Evolutionary conservation across 1,140 invertebrate species (phyloP).

Genomic region (Drosophila grimshawi): DNA sequence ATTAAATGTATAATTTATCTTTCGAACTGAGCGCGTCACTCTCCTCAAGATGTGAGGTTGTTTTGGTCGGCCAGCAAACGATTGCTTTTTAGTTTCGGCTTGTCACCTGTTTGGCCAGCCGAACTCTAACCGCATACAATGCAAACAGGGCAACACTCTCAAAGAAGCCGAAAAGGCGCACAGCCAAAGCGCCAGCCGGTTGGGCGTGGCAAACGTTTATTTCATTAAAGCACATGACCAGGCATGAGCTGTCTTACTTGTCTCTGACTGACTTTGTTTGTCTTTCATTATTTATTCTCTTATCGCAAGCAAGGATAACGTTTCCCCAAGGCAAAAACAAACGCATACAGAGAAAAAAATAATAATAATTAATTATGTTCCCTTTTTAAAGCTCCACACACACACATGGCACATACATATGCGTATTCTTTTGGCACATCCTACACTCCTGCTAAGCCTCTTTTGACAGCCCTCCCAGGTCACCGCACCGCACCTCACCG

Average conservation of each 20-base stretch:
- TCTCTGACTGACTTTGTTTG: slow-evolving; percentile 71
- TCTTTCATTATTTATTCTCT: slow-evolving; percentile 80
- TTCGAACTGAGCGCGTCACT: slow-evolving; percentile 43
- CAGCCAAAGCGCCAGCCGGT: slow-evolving; percentile 12
- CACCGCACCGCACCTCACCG: too few relatives aligned
- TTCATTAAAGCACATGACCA: slow-evolving; percentile 71
- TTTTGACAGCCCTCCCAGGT: slow-evolving; percentile 17
- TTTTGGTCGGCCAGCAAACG: slow-evolving; percentile 3
- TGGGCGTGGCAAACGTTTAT: slow-evolving; percentile 48
- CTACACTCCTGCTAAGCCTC: slow-evolving; percentile 18
- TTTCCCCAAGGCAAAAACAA: slow-evolving; percentile 45
- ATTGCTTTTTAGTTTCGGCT: slow-evolving; percentile 56
- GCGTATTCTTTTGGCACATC: neutral
- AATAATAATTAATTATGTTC: slow-evolving; percentile 65
- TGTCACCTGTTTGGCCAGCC: slow-evolving; percentile 63
- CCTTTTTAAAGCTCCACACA: slow-evolving; percentile 34
- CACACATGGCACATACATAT: slow-evolving; percentile 53
- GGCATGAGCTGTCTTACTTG: slow-evolving; percentile 31
- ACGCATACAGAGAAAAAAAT: slow-evolving; percentile 19
- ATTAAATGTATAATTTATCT: slow-evolving; percentile 77
- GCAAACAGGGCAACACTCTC: slow-evolving; percentile 16
- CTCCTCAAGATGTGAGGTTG: neutral
- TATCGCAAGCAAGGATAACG: slow-evolving; percentile 62
- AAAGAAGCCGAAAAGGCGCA: slow-evolving; percentile 20
- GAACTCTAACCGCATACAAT: slow-evolving; percentile 35